Evolutionary conservation across 2,113 vertebrate genomes (phyloP).

Genomic region (Forbesichthys agassizii): DNA sequence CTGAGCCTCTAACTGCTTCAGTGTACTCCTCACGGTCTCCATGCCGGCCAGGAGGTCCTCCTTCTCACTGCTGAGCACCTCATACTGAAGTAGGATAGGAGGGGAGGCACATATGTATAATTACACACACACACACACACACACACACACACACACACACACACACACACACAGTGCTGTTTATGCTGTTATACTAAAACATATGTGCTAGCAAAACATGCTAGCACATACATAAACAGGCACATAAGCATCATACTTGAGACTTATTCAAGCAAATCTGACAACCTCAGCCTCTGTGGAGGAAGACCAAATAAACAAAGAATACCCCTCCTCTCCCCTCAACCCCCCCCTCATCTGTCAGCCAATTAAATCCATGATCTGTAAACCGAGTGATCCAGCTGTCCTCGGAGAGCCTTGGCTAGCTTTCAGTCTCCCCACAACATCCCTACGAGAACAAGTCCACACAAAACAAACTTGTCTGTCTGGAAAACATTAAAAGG

Average conservation of each 20-base stretch:
- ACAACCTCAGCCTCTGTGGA: slow-evolving; percentile 55
- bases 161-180: not conserved
- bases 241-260: slow-evolving; percentile 33
- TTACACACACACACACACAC: not conserved
- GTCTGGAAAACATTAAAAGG: slow-evolving; percentile 20
- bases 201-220: not conserved
- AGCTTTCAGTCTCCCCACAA: slow-evolving; percentile 24
- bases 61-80: slow-evolving; percentile 82
- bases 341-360: slow-evolving; percentile 51
- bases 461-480: too few species aligned
- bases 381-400: slow-evolving; percentile 62
- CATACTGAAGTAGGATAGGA: slow-evolving; percentile 71
- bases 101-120: not conserved
- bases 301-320: slow-evolving; percentile 41
- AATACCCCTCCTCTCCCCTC: not conserved
- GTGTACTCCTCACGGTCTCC: slow-evolving; percentile 82
- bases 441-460: slow-evolving; percentile 31
- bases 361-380: slow-evolving; percentile 43
- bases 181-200: too few species aligned
- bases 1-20: slow-evolving; percentile 85
- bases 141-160: not conserved
- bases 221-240: slow-evolving; percentile 5
- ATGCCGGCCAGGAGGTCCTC: slow-evolving; percentile 82
- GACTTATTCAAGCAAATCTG: slow-evolving; percentile 59
- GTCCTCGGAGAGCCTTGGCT: slow-evolving; percentile 41